Percentiles rank a stretch among this genome's conserved stretches.
Evolutionary conservation across 2,888 invertebrate species (phyloP).

Genomic region (Mechanitis mazaeus): DNA sequence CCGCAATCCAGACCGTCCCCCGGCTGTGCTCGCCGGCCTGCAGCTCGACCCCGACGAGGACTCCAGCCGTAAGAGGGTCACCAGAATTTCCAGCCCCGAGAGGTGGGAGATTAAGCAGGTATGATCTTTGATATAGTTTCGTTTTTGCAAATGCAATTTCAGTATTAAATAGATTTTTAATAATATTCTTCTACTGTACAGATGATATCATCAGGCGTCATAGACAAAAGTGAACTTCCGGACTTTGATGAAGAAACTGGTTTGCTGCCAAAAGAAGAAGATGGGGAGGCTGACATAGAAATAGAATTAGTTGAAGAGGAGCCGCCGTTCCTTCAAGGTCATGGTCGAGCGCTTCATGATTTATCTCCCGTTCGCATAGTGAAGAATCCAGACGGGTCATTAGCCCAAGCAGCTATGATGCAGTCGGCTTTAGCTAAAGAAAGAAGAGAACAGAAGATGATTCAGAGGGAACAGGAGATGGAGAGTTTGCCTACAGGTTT

Average conservation of each 20-base stretch:
- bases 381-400: constrained; percentile 98
- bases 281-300: constrained; percentile 98
- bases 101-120: constrained; percentile 97
- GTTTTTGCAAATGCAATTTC: not conserved
- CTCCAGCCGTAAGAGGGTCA: constrained; percentile 88
- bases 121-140: constrained; percentile 25
- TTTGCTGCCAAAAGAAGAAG: constrained; percentile 91
- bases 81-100: constrained; percentile 96
- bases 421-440: constrained; percentile 98
- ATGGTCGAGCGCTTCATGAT: constrained; percentile 93
- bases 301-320: constrained; percentile 99
- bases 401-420: constrained; percentile 99
- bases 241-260: constrained; percentile 99
- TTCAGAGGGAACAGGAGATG: constrained; percentile 94
- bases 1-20: constrained; percentile 95
- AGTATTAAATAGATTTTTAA: not conserved
- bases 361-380: constrained; percentile 96
- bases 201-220: constrained; percentile 95
- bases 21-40: constrained; percentile 74
- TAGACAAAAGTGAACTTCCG: constrained; percentile 95
- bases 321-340: constrained; percentile 96
- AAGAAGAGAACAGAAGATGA: constrained; percentile 95
- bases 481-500: constrained; percentile 87
- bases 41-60: constrained; percentile 86
- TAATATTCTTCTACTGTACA: constrained; percentile 38